A percentile compares a stretch with the other conserved stretches of the same genome.
These are phyloP conservation scores for Chrysotoxum bicinctum DNA, from an alignment of 2,888 invertebrate species.

Conservation along the genomic window DNA sequence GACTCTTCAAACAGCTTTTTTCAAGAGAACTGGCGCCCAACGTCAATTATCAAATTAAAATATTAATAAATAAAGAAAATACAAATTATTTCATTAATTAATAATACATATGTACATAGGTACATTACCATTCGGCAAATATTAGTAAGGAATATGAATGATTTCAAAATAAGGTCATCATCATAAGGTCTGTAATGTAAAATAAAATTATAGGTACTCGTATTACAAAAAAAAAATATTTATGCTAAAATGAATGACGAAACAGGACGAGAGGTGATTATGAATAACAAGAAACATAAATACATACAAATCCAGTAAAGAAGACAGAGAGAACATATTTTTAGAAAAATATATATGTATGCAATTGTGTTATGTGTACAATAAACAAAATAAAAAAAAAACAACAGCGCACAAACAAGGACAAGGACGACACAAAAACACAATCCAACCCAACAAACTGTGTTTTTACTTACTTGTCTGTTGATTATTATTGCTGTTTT, in stretches of 20 bases:
- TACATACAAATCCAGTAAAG: slow-evolving; percentile 1
- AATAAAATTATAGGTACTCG: not conserved
- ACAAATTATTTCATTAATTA: too few relatives aligned
- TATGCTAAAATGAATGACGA: slow-evolving; percentile 17
- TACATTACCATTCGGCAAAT: not conserved
- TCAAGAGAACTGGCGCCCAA: not conserved
- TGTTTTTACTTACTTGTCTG: slow-evolving; percentile 67
- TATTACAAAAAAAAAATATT: not conserved
- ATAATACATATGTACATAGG: not conserved
- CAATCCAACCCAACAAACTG: slow-evolving; percentile 43
- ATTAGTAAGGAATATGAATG: not conserved
- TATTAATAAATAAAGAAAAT: not conserved
- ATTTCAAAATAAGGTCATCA: slow-evolving; percentile 12
- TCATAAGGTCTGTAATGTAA: not conserved
- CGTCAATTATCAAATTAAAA: not conserved
- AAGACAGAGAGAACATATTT: slow-evolving; percentile 5
- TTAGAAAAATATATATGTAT: not conserved
- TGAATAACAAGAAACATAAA: slow-evolving; percentile 17
- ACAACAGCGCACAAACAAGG: slow-evolving; percentile 66
- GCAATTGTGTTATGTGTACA: not conserved
- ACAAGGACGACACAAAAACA: slow-evolving; percentile 67
- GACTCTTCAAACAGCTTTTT: not conserved
- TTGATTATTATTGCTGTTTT: slow-evolving; percentile 67
- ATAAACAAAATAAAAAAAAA: slow-evolving; percentile 8
- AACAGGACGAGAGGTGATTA: slow-evolving; percentile 30